phyloP scores from a whole-genome alignment of 2,888 invertebrate species.

The Epirrhoe alternata region DNA sequence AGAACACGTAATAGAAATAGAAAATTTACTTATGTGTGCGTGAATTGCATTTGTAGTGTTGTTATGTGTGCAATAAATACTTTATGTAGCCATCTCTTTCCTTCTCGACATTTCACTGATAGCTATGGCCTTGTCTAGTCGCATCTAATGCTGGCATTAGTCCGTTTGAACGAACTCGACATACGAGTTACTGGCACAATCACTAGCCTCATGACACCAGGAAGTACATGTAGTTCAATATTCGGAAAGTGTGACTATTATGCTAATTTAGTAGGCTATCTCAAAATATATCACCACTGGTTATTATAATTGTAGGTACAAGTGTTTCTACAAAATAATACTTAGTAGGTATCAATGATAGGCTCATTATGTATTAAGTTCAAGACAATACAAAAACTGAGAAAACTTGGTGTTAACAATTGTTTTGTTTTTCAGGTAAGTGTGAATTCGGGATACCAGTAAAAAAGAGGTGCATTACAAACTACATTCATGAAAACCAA shows the following conservation, averaged over 20 bases:
- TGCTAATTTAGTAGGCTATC: slow-evolving; percentile 59
- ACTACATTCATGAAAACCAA: neutral
- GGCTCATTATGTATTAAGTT: slow-evolving; percentile 49
- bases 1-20: slow-evolving; percentile 80
- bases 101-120: slow-evolving; percentile 84
- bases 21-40: slow-evolving; percentile 73
- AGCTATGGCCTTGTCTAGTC: slow-evolving; percentile 85
- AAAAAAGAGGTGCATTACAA: neutral
- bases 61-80: slow-evolving; percentile 83
- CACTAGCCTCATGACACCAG: slow-evolving; percentile 38
- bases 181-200: slow-evolving; percentile 61
- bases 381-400: neutral
- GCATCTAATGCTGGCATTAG: slow-evolving; percentile 84
- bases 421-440: slow-evolving; percentile 74
- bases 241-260: slow-evolving; percentile 40
- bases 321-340: slow-evolving; percentile 52
- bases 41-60: slow-evolving; percentile 77
- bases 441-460: slow-evolving; percentile 42
- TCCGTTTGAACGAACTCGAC: slow-evolving; percentile 63
- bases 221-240: slow-evolving; percentile 21
- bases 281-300: slow-evolving; percentile 16
- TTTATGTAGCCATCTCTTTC: slow-evolving; percentile 82
- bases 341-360: slow-evolving; percentile 55
- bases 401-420: slow-evolving; percentile 2
- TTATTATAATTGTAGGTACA: slow-evolving; percentile 57